Conservation (phyloP, 2,113 vertebrate genomes). For the Progne subis region DNA sequence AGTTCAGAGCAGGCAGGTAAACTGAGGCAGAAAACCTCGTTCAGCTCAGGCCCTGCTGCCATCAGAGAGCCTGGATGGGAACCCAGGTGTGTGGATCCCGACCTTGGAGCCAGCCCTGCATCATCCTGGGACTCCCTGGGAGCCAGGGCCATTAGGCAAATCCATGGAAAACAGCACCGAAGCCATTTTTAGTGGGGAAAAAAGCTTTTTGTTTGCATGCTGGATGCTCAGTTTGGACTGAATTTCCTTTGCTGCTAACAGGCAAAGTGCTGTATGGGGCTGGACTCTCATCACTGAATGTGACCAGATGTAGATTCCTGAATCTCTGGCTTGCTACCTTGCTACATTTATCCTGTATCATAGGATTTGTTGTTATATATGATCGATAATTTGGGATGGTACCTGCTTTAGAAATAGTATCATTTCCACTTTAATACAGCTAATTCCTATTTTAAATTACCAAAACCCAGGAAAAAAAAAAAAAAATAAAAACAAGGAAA, state of each 20-base stretch:
- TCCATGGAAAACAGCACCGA: neutral
- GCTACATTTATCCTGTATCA: neutral
- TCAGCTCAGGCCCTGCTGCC: accelerated
- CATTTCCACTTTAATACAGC: neutral
- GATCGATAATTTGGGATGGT: neutral
- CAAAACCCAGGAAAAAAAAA: neutral
- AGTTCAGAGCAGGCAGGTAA: neutral
- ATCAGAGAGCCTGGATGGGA: accelerated
- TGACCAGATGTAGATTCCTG: neutral
- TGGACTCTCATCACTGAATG: neutral
- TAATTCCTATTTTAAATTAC: neutral
- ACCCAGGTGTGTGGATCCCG: neutral
- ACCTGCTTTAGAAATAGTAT: neutral
- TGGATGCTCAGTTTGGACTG: neutral
- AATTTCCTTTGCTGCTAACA: neutral
- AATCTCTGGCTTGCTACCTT: neutral
- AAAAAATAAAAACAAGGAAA: neutral
- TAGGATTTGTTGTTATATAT: neutral
- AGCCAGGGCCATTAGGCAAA: neutral
- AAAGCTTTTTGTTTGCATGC: neutral
- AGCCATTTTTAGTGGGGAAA: neutral
- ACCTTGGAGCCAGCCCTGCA: neutral
- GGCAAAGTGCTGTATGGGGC: neutral
- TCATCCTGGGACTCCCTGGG: neutral
- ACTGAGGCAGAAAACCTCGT: neutral